Evolutionary conservation across 2,888 invertebrate genomes (phyloP), one percentile per base, ranked within the genome.

Genomic region (Machimus rusticus): DNA sequence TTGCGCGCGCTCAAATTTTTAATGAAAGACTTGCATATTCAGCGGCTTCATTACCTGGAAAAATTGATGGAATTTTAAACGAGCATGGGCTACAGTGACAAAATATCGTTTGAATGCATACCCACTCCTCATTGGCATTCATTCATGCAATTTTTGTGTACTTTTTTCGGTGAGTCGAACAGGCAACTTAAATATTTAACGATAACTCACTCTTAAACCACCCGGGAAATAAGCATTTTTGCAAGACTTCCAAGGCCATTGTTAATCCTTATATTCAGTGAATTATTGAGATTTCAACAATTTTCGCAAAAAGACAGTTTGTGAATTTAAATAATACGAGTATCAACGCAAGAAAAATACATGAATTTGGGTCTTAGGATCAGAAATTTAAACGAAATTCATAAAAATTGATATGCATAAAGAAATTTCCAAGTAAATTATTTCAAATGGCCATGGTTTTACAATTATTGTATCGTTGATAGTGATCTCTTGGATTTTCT

Each of bases 51-150:
- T 76, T n/a, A 37, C 76, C n/a, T 76, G 76, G 76, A 76, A 76
- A 76, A 66, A 76, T 37, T 31, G 76, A 76, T 76, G 34, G 76
- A 76, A 76, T 76, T 76, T 76, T 76, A 76, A 76, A 76, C 37
- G 66, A 23, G 3, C 66, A 66, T 12, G 66, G 14, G 66, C 1
- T 66, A 19, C 12, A 23, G 66, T 28, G 66, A 23, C 66, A 28
- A 66, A 39, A 66, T 66, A 28, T 19, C 1, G 12, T 19, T 51
- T 51, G n/a, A 66, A 66, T 66, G 23, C 23, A 28, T 9, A 66
- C 12, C 12, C 23, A 66, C 8, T 9, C 8, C 66, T 66, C 66
- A 66, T 66, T 19, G 66, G 66, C 66, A 66, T 66, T 66, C 19
- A 66, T 66, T 66, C 66, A 28, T 66, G 28, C 66, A 23, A 66